Conservation (phyloP, 2,888 invertebrate genomes). For the Caenorhabditis parvicauda region DNA sequence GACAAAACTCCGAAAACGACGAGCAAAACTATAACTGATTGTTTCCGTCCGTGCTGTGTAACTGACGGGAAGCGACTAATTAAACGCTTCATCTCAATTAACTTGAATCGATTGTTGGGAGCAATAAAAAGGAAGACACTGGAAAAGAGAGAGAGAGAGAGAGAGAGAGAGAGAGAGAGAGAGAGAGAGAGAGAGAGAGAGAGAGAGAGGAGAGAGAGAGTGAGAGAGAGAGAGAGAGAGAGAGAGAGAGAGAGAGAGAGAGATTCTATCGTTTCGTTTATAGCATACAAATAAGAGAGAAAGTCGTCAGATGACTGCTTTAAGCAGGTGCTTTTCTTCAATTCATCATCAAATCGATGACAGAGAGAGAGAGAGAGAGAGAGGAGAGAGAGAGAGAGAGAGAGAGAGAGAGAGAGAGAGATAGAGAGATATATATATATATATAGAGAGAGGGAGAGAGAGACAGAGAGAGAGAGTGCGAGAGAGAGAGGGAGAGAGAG, state of each 20-base stretch:
- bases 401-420: background rate
- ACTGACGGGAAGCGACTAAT: background rate
- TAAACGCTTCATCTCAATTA: background rate
- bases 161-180: slow-evolving; percentile 10
- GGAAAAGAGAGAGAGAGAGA: slow-evolving; percentile 1
- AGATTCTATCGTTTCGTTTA: background rate
- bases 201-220: slow-evolving; percentile 8
- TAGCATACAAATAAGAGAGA: background rate
- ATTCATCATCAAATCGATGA: too few relatives aligned
- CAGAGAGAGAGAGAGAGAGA: background rate
- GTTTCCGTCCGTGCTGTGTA: slow-evolving; percentile 5
- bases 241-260: slow-evolving; percentile 2
- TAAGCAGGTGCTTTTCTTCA: too few relatives aligned
- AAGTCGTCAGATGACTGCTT: too few relatives aligned
- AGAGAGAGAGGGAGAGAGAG: slow-evolving; percentile 5
- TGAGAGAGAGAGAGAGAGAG: slow-evolving; percentile 1
- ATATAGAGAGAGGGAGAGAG: background rate
- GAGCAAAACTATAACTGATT: slow-evolving; percentile 4
- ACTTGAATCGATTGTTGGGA: background rate
- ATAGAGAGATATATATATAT: background rate
- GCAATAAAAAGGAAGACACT: slow-evolving; percentile 1
- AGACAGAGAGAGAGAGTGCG: background rate
- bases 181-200: background rate
- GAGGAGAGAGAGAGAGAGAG: slow-evolving; percentile 5
- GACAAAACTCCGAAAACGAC: background rate